Conservation (phyloP, 1,140 invertebrate species). For the Drosophila pseudoananassae region DNA sequence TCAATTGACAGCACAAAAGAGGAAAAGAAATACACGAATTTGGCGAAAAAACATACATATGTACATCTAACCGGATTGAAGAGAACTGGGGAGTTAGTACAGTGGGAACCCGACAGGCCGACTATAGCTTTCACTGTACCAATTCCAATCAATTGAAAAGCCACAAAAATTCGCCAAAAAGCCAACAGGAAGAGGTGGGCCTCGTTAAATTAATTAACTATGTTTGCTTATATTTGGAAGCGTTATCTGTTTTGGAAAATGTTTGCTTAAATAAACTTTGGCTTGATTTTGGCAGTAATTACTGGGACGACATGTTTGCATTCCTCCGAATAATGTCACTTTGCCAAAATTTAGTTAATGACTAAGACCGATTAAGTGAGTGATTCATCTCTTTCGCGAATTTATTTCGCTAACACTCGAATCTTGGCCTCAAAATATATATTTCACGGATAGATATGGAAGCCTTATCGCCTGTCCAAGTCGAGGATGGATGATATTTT, state of each 20-base stretch:
- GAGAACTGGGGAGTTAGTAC: constrained; percentile 24
- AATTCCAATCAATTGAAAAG: constrained; percentile 23
- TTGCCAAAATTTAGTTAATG: constrained; percentile 34
- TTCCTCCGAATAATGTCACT: constrained; percentile 14
- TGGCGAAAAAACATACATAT: constrained; percentile 23
- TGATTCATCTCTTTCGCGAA: constrained; percentile 13
- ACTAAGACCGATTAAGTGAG: constrained; percentile 19
- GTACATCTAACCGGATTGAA: constrained; percentile 34
- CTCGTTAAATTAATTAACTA: constrained; percentile 66
- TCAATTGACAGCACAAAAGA: constrained; percentile 72
- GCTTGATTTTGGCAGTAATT: constrained; percentile 16
- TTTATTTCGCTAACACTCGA: constrained; percentile 2
- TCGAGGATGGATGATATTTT: constrained; percentile 42
- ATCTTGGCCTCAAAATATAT: not conserved
- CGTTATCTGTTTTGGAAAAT: constrained; percentile 34
- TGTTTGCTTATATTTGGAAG: constrained; percentile 34
- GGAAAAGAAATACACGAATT: constrained; percentile 18
- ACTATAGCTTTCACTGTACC: constrained; percentile 31
- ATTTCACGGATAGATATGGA: constrained; percentile 25
- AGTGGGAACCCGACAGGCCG: constrained; percentile 17
- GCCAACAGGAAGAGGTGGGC: constrained; percentile 58
- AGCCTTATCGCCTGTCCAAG: constrained; percentile 44
- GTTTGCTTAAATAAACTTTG: constrained; percentile 18
- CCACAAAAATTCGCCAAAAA: constrained; percentile 25
- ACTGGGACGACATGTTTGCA: constrained; percentile 19